Percentiles rank a stretch among this genome's conserved stretches.
These are phyloP conservation scores for Lasioglossum lativentre DNA, from an alignment of 2,888 invertebrate genomes.

Conservation along the genomic window DNA sequence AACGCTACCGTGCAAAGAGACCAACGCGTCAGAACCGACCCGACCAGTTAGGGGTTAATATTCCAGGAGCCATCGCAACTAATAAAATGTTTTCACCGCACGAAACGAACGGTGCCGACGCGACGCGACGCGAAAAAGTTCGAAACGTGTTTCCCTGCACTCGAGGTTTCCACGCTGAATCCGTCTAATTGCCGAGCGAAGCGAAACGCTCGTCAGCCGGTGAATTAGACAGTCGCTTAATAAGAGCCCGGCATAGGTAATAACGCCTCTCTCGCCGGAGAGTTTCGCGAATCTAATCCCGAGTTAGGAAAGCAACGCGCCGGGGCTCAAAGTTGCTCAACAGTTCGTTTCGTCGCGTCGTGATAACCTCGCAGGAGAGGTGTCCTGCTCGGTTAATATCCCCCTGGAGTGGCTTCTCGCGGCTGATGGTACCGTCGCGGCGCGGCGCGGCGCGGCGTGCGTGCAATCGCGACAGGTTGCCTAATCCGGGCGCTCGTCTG, in stretches of 20 bases:
- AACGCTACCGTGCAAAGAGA: not conserved
- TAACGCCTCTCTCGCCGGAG: slow-evolving; percentile 23
- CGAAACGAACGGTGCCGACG: not conserved
- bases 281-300: slow-evolving; percentile 52
- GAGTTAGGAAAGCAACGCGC: slow-evolving; percentile 44
- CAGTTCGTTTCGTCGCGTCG: not conserved
- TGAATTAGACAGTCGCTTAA: slow-evolving; percentile 46
- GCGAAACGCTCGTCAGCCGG: not conserved
- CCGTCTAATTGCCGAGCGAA: slow-evolving; percentile 15
- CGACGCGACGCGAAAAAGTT: not conserved
- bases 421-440: not conserved
- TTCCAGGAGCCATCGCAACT: not conserved
- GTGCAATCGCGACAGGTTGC: slow-evolving; percentile 28
- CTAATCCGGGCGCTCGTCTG: slow-evolving; percentile 30
- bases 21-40: not conserved
- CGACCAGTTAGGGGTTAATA: not conserved
- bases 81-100: not conserved
- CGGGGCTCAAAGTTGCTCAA: not conserved
- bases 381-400: not conserved
- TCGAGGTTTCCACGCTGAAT: slow-evolving; percentile 1
- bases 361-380: not conserved
- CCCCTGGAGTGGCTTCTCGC: not conserved
- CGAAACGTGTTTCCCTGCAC: not conserved
- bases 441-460: not conserved
- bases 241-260: slow-evolving; percentile 42